Percentiles rank a stretch among this genome's conserved stretches.
These are phyloP conservation scores for Dicranocentrus wangi DNA, from an alignment of 2,888 invertebrate species.

Conservation along the genomic window DNA sequence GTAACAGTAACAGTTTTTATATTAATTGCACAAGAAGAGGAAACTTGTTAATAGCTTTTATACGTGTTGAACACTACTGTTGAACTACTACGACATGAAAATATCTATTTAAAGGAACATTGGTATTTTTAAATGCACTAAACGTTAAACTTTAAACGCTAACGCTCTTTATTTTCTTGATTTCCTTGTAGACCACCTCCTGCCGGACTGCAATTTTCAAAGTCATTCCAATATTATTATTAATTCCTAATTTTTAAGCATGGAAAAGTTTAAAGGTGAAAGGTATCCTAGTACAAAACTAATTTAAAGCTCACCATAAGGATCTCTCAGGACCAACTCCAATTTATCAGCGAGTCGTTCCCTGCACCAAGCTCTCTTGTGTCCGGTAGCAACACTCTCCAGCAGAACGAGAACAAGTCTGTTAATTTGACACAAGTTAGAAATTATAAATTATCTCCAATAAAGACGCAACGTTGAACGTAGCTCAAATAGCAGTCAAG, in stretches of 20 bases:
- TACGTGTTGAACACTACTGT: neutral
- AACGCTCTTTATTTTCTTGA: conserved; percentile 83
- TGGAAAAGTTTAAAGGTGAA: neutral
- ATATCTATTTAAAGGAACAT: too few relatives aligned
- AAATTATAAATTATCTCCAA: too few relatives aligned
- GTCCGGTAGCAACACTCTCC: conserved; percentile 87
- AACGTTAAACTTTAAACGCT: neutral
- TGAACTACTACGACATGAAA: too few relatives aligned
- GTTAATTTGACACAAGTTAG: too few relatives aligned
- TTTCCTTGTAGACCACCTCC: conserved; percentile 81
- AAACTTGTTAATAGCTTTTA: neutral
- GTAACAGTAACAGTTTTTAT: too few relatives aligned
- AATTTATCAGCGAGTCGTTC: conserved; percentile 86
- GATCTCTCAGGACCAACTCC: conserved; percentile 85
- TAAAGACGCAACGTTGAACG: too few relatives aligned
- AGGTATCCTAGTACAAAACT: neutral
- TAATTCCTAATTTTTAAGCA: neutral
- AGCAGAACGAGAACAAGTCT: conserved; percentile 85
- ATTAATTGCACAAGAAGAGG: neutral
- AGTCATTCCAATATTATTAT: conserved; percentile 5
- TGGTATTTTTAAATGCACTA: too few relatives aligned
- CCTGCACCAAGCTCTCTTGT: conserved; percentile 80
- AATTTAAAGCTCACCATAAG: conserved; percentile 81
- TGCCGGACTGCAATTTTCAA: conserved; percentile 80
- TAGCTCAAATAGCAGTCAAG: too few relatives aligned